Evolutionary conservation across 2,797 vertebrate genomes (phyloP).

Genomic region (Rhadinocentrus ornatus): DNA sequence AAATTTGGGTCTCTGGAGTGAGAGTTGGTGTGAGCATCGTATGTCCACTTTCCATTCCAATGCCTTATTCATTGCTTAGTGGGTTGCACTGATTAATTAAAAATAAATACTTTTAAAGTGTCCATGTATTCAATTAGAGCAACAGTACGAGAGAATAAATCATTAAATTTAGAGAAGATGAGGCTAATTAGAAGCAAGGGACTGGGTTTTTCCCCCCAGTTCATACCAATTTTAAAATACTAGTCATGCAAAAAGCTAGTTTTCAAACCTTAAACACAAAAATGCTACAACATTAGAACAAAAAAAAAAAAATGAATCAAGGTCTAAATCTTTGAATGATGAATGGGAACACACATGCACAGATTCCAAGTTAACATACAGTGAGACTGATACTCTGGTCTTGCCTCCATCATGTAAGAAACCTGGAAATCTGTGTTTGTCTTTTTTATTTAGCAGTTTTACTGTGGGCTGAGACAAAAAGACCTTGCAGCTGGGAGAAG

Average conservation of each 20-base stretch:
- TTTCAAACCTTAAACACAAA: too few relatives aligned
- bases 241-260: neutral
- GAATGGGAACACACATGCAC: too few relatives aligned
- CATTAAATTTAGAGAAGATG: neutral
- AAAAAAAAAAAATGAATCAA: too few relatives aligned
- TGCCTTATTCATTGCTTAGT: neutral
- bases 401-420: too few relatives aligned
- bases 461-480: constrained; percentile 4
- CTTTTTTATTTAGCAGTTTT: neutral
- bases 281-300: too few relatives aligned
- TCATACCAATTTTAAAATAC: neutral
- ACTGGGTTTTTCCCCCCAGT: too few relatives aligned
- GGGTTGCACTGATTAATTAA: neutral
- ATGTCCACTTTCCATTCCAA: neutral
- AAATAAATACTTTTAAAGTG: neutral
- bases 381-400: too few relatives aligned
- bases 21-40: neutral
- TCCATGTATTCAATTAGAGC: neutral
- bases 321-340: too few relatives aligned
- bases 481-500: neutral
- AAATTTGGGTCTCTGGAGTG: neutral
- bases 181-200: neutral
- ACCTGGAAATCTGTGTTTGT: neutral
- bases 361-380: too few relatives aligned
- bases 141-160: neutral